phyloP scores from a whole-genome alignment of 2,797 vertebrate species.

The Falco concolor region DNA sequence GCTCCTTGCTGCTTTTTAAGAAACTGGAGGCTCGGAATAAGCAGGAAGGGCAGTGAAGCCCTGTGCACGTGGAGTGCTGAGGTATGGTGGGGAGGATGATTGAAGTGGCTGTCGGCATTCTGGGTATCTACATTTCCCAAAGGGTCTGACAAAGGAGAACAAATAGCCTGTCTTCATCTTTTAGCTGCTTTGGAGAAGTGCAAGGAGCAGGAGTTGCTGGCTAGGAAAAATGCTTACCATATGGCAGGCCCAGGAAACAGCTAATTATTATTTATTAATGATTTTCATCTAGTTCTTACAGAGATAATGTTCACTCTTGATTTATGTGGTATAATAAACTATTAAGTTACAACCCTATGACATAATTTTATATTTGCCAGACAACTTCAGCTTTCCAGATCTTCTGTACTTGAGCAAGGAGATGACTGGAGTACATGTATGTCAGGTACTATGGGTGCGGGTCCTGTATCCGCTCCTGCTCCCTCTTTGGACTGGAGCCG shows the following conservation, averaged over 20 bases:
- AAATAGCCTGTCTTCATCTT: not conserved
- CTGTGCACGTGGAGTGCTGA: not conserved
- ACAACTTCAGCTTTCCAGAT: not conserved
- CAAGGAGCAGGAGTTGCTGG: slow-evolving; percentile 10
- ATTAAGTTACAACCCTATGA: not conserved
- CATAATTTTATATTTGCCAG: not conserved
- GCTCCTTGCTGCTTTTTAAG: not conserved
- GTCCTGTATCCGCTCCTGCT: not conserved
- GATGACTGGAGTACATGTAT: rapidly evolving
- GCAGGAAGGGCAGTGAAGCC: not conserved
- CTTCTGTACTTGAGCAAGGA: not conserved
- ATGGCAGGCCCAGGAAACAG: slow-evolving; percentile 56
- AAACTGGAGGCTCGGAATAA: not conserved
- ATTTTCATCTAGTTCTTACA: slow-evolving; percentile 14
- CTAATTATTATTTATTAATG: slow-evolving; percentile 56
- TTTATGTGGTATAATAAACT: not conserved
- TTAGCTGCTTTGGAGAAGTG: not conserved
- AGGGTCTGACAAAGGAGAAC: not conserved
- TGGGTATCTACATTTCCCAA: not conserved
- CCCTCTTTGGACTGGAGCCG: no score
- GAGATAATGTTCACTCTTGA: not conserved
- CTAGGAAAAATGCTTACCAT: slow-evolving; percentile 8
- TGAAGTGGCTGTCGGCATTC: not conserved
- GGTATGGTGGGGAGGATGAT: not conserved
- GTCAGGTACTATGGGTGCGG: rapidly evolving